phyloP scores from a whole-genome alignment of 2,113 vertebrate species.

The Mionectes macconnelli region DNA sequence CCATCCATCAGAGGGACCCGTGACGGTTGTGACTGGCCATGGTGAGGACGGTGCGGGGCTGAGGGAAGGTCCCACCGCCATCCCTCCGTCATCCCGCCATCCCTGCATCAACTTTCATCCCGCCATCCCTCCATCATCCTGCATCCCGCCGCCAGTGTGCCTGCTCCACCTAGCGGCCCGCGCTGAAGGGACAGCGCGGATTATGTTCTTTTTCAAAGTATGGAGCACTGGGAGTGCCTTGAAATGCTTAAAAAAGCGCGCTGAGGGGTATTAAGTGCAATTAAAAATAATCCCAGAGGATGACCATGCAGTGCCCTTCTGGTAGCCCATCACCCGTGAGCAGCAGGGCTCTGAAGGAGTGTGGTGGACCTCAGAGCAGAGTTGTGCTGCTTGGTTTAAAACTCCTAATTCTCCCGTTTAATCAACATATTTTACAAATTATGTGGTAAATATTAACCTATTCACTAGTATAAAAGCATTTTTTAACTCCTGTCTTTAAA shows the following conservation, averaged over 20 bases:
- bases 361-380: neutral
- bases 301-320: neutral
- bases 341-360: neutral
- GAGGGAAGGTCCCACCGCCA: neutral
- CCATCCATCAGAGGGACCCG: accelerated
- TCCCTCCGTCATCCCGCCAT: too few species aligned
- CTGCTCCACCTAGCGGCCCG: neutral
- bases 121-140: neutral
- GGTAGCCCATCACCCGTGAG: neutral
- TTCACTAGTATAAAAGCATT: neutral
- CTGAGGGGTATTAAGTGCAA: neutral
- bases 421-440: neutral
- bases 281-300: neutral
- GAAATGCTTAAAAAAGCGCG: neutral
- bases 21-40: neutral
- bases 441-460: neutral
- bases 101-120: too few species aligned
- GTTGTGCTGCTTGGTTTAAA: neutral
- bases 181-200: neutral
- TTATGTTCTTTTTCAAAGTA: accelerated
- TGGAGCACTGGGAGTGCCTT: accelerated
- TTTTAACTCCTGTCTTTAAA: neutral
- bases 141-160: neutral
- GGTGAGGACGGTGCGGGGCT: neutral
- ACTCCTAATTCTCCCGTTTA: neutral